Evolutionary conservation across 2,888 invertebrate genomes (phyloP).

Genomic region (Buathra laborator): DNA sequence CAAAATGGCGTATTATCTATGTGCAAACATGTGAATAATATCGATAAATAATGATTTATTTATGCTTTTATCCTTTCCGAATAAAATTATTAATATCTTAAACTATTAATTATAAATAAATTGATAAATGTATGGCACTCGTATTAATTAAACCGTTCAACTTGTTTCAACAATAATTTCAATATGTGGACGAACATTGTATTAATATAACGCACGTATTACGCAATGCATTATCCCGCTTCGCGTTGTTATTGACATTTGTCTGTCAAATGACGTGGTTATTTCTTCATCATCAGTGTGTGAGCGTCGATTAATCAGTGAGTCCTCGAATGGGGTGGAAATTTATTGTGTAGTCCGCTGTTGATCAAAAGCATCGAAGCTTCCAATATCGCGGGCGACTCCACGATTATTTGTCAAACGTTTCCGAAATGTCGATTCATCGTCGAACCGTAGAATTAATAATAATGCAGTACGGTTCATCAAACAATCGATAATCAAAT

Average conservation of each 20-base stretch:
- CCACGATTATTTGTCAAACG: conserved; percentile 35
- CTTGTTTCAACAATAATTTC: conserved; percentile 23
- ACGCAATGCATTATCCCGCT: conserved; percentile 17
- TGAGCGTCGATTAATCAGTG: conserved; percentile 41
- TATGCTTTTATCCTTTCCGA: too few relatives aligned
- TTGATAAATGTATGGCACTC: background rate
- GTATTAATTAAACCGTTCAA: background rate
- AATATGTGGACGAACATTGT: conserved; percentile 9
- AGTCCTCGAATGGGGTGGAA: conserved; percentile 18
- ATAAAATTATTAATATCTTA: too few relatives aligned
- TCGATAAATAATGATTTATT: too few relatives aligned
- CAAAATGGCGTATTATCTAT: too few relatives aligned
- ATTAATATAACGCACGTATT: conserved; percentile 30
- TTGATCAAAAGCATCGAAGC: conserved; percentile 26
- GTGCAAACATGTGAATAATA: too few relatives aligned
- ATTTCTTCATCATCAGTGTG: conserved; percentile 7
- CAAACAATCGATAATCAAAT: conserved; percentile 14
- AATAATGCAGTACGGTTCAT: conserved; percentile 9
- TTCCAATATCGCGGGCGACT: conserved; percentile 11
- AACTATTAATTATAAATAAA: background rate
- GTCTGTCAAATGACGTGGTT: conserved; percentile 42
- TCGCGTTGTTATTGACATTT: conserved; percentile 34
- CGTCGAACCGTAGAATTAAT: conserved; percentile 20
- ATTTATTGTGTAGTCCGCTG: background rate
- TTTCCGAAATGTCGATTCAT: conserved; percentile 39